Percentiles rank a stretch among this genome's conserved stretches.
Conservation (phyloP, 2,888 invertebrate species). For the Ferrisia virgata region DNA sequence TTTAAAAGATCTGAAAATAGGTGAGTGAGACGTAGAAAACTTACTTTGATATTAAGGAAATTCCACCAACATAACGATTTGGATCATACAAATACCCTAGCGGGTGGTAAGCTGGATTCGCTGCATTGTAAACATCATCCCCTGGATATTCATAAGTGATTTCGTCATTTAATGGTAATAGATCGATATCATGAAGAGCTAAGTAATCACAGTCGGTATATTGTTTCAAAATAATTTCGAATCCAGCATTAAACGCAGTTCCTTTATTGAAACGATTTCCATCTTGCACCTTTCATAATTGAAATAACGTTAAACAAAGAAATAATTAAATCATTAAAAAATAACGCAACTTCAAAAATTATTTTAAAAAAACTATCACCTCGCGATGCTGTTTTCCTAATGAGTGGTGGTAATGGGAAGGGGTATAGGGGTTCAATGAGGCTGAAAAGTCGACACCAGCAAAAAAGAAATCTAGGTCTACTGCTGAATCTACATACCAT, state of each 20-base stretch:
- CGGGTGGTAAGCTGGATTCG: constrained; percentile 92
- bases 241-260: constrained; percentile 93
- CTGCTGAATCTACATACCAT: too few species aligned
- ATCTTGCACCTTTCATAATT: background rate
- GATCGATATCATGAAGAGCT: constrained; percentile 98
- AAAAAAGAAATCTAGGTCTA: too few species aligned
- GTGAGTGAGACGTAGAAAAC: too few species aligned
- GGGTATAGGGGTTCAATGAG: too few species aligned
- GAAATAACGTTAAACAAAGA: too few species aligned
- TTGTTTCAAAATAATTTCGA: constrained; percentile 63
- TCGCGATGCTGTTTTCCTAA: too few species aligned
- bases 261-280: constrained; percentile 92
- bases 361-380: too few species aligned
- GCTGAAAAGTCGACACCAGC: too few species aligned
- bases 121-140: constrained; percentile 74
- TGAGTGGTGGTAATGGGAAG: too few species aligned
- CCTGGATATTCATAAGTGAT: constrained; percentile 67
- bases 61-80: constrained; percentile 95
- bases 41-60: constrained; percentile 75
- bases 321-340: too few species aligned
- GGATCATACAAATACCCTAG: constrained; percentile 81
- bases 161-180: constrained; percentile 82
- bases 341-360: too few species aligned
- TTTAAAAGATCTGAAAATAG: too few species aligned
- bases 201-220: constrained; percentile 77